Percentiles rank a stretch among this genome's conserved stretches.
Conservation (phyloP, 2,113 vertebrate genomes). For the Vireo altiloquus region DNA sequence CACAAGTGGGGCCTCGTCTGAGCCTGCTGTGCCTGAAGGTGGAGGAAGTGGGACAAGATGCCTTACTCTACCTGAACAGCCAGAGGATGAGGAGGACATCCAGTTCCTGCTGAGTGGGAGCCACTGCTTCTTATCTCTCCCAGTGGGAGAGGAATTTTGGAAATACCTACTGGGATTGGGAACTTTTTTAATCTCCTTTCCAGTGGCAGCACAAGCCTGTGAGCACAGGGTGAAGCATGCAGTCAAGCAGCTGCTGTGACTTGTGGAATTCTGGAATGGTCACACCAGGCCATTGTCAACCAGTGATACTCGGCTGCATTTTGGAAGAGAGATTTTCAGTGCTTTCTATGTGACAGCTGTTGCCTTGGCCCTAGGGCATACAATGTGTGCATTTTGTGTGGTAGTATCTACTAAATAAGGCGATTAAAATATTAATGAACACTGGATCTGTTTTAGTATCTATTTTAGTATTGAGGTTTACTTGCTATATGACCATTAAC, state of each 20-base stretch:
- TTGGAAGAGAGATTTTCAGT: not conserved
- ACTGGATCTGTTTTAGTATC: not conserved
- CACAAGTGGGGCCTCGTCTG: not conserved
- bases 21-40: slow-evolving; percentile 52
- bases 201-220: not conserved
- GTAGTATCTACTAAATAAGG: slow-evolving; percentile 40
- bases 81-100: not conserved
- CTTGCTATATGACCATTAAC: not conserved
- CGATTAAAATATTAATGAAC: not conserved
- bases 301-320: not conserved
- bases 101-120: not conserved
- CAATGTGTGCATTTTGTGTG: not conserved
- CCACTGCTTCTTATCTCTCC: not conserved
- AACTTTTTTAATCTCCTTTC: not conserved
- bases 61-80: not conserved
- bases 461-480: not conserved
- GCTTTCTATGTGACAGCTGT: not conserved
- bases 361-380: not conserved
- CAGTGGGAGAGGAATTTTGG: not conserved
- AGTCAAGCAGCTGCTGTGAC: not conserved
- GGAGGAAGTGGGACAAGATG: slow-evolving; percentile 20
- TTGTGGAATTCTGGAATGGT: not conserved
- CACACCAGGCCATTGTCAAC: not conserved
- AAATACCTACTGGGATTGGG: not conserved
- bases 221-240: not conserved